phyloP scores from a whole-genome alignment of 92 coral and sea anemone genomes.

The Galaxea fascicularis region DNA sequence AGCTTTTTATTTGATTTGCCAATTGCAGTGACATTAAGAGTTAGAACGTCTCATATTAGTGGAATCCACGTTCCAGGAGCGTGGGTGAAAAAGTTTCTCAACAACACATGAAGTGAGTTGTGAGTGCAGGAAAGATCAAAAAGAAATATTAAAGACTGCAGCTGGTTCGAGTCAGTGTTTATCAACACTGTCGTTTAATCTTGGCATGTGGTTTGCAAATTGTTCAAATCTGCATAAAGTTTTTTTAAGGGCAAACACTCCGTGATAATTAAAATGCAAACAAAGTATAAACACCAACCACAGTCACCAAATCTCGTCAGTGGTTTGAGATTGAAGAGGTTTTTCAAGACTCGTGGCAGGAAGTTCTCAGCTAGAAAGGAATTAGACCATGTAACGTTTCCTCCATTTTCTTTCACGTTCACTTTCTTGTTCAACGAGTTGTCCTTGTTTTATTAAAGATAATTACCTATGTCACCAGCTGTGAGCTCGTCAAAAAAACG shows the following conservation, averaged over 20 bases:
- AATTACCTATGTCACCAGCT: neutral
- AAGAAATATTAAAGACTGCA: neutral
- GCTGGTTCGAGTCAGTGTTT: neutral
- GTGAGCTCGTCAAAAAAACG: neutral
- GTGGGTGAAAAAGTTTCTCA: neutral
- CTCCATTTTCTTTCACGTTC: neutral
- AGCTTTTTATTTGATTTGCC: too few relatives aligned
- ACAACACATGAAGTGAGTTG: neutral
- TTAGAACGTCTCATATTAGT: neutral
- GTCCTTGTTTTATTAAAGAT: neutral
- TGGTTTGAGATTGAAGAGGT: neutral
- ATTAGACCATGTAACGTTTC: neutral
- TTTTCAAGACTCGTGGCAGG: neutral
- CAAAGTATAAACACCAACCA: neutral
- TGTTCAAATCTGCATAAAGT: constrained; percentile 29
- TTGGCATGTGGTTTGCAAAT: constrained; percentile 17
- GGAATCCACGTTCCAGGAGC: neutral
- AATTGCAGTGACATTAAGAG: too few relatives aligned
- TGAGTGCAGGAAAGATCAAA: neutral
- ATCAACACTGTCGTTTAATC: constrained; percentile 9
- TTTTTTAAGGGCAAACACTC: constrained; percentile 16
- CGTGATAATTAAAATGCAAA: constrained; percentile 8
- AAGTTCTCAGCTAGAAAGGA: neutral
- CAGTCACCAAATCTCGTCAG: too few relatives aligned
- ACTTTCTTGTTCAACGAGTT: neutral